These are phyloP conservation scores for Drosophila bocqueti DNA, from an alignment of 1,140 invertebrate species.

Conservation along the genomic window DNA sequence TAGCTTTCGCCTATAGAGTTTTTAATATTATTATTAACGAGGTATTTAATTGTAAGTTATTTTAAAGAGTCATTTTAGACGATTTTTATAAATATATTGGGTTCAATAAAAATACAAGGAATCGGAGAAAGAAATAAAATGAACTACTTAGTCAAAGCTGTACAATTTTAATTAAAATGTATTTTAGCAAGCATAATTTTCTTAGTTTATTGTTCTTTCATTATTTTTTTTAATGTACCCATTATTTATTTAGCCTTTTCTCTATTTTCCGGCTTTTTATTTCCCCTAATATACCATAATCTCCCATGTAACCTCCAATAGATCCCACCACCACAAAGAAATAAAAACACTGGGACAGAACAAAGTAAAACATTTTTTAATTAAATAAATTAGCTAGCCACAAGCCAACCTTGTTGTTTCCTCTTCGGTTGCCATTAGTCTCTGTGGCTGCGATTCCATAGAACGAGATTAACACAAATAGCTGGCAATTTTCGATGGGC, in stretches of 20 bases:
- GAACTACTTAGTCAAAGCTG: neutral
- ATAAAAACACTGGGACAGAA: neutral
- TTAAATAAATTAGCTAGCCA: constrained; percentile 41
- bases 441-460: constrained; percentile 27
- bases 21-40: constrained; percentile 7
- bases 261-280: neutral
- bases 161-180: neutral
- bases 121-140: neutral
- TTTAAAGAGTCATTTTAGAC: neutral
- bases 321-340: constrained; percentile 1
- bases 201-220: neutral
- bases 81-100: neutral
- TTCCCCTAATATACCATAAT: neutral
- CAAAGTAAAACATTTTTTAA: constrained; percentile 33
- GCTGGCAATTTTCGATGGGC: constrained; percentile 44
- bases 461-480: constrained; percentile 39
- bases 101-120: neutral
- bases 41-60: neutral
- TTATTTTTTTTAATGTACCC: neutral
- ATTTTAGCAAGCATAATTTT: neutral
- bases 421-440: constrained; percentile 33
- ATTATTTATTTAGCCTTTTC: neutral
- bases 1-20: neutral
- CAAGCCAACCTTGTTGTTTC: constrained; percentile 38
- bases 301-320: neutral